phyloP scores from a whole-genome alignment of 1,140 invertebrate genomes.

The Apis florea region DNA sequence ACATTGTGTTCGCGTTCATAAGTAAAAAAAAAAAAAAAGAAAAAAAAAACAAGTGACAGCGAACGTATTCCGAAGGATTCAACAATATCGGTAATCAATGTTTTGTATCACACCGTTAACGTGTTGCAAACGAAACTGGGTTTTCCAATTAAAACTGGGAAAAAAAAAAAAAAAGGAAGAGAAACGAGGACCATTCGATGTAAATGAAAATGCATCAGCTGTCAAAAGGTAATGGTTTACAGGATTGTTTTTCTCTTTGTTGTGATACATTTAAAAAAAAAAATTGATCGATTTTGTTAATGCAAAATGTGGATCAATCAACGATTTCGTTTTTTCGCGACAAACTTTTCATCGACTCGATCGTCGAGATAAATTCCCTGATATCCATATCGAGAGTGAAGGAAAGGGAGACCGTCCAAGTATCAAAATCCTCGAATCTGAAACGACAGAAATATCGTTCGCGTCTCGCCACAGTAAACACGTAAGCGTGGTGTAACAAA shows the following conservation, averaged over 20 bases:
- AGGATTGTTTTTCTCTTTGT: not conserved
- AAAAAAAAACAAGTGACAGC: not conserved
- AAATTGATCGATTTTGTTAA: too few relatives aligned
- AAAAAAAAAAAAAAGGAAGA: not conserved
- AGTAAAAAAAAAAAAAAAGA: not conserved
- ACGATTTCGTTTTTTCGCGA: too few relatives aligned
- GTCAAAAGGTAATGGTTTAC: not conserved
- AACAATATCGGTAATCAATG: slow-evolving; percentile 30
- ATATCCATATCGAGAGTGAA: not conserved
- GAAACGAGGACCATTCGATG: not conserved
- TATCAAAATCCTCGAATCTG: not conserved
- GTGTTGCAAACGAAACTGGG: not conserved
- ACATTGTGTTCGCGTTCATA: not conserved
- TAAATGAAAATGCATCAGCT: slow-evolving; percentile 11
- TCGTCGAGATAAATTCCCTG: not conserved
- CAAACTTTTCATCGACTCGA: too few relatives aligned
- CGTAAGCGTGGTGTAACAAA: slow-evolving; percentile 44
- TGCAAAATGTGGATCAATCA: too few relatives aligned
- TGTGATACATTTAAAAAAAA: not conserved
- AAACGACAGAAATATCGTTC: not conserved
- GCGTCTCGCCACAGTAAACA: slow-evolving; percentile 25
- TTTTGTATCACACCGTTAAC: slow-evolving; percentile 20
- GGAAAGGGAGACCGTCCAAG: not conserved
- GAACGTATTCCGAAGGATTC: not conserved
- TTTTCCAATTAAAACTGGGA: slow-evolving; percentile 16